A percentile compares a stretch with the other conserved stretches of the same genome.
Evolutionary conservation across 2,888 invertebrate genomes (phyloP).

Genomic region (Aphodius sticticus): DNA sequence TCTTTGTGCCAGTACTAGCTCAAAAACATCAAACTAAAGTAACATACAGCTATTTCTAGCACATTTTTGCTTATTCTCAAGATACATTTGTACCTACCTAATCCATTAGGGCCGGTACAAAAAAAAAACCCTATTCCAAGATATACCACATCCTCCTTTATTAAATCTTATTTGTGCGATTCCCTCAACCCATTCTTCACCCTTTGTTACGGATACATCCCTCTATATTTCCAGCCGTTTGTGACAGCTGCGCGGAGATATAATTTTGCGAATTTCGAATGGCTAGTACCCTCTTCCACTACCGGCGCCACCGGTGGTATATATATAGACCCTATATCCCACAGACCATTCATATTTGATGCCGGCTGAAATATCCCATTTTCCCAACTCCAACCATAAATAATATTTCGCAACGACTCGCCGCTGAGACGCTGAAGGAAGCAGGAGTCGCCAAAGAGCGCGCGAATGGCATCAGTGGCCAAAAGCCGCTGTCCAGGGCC

Average conservation of each 20-base stretch:
- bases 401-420: background rate
- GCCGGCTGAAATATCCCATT: background rate
- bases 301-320: background rate
- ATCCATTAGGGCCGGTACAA: background rate
- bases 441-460: no score
- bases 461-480: background rate
- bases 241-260: background rate
- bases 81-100: background rate
- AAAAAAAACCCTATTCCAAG: background rate
- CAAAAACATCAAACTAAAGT: no score
- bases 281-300: background rate
- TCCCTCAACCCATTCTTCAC: background rate
- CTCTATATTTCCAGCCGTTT: background rate
- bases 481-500: background rate
- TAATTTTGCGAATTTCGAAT: background rate
- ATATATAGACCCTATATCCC: background rate
- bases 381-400: background rate
- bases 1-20: no score
- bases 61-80: no score
- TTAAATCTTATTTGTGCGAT: background rate
- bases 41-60: no score
- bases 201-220: background rate
- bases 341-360: background rate
- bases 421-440: background rate
- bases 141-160: background rate